Base-by-base conservation (phyloP, 2,797 vertebrate genomes). In the Chiloscyllium punctatum region DNA sequence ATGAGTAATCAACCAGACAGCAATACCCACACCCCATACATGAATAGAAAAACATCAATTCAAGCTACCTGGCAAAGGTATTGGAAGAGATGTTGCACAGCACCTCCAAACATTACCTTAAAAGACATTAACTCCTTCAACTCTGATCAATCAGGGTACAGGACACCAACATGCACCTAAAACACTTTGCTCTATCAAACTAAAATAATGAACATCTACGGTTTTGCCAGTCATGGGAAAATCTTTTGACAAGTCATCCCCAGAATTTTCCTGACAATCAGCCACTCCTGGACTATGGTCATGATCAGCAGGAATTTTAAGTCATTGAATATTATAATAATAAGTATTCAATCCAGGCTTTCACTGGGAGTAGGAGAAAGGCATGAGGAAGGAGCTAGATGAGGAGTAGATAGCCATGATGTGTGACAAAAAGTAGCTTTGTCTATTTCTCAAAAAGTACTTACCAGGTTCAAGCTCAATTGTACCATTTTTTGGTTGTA, bases 391-490 rank as follows among this genome's bases (percentile, higher is more conserved):
- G 92, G 21, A 48, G 37, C 15, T 18, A 33, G 62, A 92, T 62
- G 4, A 30, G 27, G 57, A 66, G 66, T 42, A 33, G 37, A 48
- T 94, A 94, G 74, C 30, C 69, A 74, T 37, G 37, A 94, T 48
- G 27, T 51, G 25, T 5, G 1, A 9, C 23, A 77, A 53, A 30
- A 94, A 16, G 57, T 33, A 84, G 57, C 11, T 79, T 66, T 86
- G 13, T 37, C 62, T 4, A 27, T 86, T 62, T 66, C 25, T n/a
- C 72, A 33, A 87, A 95, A 66, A 84, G 25, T 84, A 97, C 97
- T 98, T 96, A 99, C 99, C 99, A 1, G 96, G 92, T 7, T 96
- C 82, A 30, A 97, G 97, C 97, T 97, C 98, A 96, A 98, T 72
- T 2, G 97, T 97, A 33, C 98, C 97, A 57, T 98, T 98, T 25